Percentiles rank a stretch among this genome's conserved stretches.
Evolutionary conservation across 2,797 vertebrate genomes (phyloP).

Genomic region (Xiphorhynchus erythropygius): DNA sequence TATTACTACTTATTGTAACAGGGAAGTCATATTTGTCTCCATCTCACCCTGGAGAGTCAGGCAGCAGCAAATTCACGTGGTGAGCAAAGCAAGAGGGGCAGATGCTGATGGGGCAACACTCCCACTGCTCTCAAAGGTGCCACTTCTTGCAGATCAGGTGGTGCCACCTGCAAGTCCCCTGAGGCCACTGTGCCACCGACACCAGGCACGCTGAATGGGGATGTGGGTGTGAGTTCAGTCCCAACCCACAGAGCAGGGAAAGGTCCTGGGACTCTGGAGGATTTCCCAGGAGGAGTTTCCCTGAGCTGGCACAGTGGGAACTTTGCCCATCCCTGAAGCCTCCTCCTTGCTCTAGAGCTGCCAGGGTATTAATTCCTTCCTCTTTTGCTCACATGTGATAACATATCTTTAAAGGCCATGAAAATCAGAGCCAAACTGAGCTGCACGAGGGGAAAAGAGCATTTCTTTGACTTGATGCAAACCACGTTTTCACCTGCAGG

Average conservation of each 20-base stretch:
- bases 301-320: not conserved
- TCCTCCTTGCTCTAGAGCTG: not conserved
- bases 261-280: not conserved
- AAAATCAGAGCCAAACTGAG: not conserved
- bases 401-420: not conserved
- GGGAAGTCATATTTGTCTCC: slow-evolving; percentile 36
- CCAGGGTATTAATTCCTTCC: not conserved
- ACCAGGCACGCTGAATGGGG: rapidly evolving
- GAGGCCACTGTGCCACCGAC: not conserved
- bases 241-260: not conserved
- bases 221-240: not conserved
- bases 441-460: not conserved
- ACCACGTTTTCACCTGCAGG: not conserved
- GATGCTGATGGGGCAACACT: not conserved
- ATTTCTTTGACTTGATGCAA: not conserved
- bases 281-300: not conserved
- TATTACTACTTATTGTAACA: slow-evolving; percentile 59
- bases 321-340: not conserved
- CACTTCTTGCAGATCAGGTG: not conserved
- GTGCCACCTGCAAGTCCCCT: not conserved
- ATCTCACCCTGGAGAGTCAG: slow-evolving; percentile 37
- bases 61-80: not conserved
- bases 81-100: not conserved
- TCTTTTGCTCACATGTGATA: not conserved
- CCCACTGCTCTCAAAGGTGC: not conserved